Evolutionary conservation across 2,888 invertebrate genomes (phyloP), one percentile per base, ranked within the genome.

Genomic region (Apoderus coryli): DNA sequence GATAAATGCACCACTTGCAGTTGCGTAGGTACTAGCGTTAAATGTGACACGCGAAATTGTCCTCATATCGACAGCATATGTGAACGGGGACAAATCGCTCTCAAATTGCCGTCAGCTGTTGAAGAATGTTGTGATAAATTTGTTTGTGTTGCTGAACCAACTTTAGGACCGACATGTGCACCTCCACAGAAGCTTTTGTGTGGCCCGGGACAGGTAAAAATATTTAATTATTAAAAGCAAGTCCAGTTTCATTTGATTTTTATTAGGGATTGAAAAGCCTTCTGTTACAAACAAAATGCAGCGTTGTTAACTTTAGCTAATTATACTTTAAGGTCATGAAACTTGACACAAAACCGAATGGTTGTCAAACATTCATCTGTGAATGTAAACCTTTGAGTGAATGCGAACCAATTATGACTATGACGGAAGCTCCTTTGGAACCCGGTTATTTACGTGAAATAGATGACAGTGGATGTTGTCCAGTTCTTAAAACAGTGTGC

Each of bases 1-100:
- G 75, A 80, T 46, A 71, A 72, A 19, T 86, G 86, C 50, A 81
- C 76, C 0, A 65, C 59, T 11, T 86, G 86, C 49, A 59, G 63
- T 14, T 86, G 86, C 52, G 63, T 63, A 31, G 61, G 71, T 41
- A 60, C 58, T 37, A 67, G 69, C 14, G 64, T 74, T 13, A 56
- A 65, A 27, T 84, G 84, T 51, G 65, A 68, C n/a, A 67, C 64
- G 14, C 67, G 65, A 31, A 60, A 63, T 24, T 76, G 69, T 48
- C 64, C 59, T 43, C 66, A 63, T 5, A 48, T 60, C 10, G 64
- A 65, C 25, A 64, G 65, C 2, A 56, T 72, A n/a, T 72, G 72
- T 44, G 68, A 74, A 16, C 63, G 65, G 31, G 76, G 75, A 39
- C 63, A 60, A 26, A 59, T 53, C 22, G 56, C 63, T 0, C 58